Evolutionary conservation across 2,888 invertebrate species (phyloP).

Genomic region (Atherix ibis): DNA sequence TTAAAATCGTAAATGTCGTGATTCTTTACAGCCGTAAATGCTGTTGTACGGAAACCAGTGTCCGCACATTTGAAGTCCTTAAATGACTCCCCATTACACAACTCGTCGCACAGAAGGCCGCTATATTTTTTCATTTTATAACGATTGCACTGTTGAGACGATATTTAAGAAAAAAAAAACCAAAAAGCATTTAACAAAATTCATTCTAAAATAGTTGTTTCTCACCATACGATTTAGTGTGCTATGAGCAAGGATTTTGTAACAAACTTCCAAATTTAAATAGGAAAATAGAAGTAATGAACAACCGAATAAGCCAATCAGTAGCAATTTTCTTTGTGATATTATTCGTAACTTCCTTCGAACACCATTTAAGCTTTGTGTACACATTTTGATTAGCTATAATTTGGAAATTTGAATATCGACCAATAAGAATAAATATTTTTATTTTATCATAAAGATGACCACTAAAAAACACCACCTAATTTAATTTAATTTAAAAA

Average conservation of each 20-base stretch:
- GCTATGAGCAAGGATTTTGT: constrained; percentile 25
- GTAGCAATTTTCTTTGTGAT: constrained; percentile 21
- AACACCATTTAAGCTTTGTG: constrained; percentile 14
- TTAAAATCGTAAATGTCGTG: constrained; percentile 26
- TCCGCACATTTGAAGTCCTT: constrained; percentile 26
- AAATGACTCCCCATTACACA: constrained; percentile 22
- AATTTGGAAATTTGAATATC: too few species aligned
- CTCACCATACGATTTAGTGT: constrained; percentile 27
- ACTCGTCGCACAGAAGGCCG: constrained; percentile 26
- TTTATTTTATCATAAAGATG: too few species aligned
- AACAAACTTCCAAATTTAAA: constrained; percentile 27
- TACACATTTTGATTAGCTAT: not conserved
- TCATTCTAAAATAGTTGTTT: not conserved
- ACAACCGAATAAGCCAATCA: constrained; percentile 20
- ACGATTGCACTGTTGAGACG: constrained; percentile 27
- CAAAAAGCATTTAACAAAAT: constrained; percentile 2
- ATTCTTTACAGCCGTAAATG: constrained; percentile 28
- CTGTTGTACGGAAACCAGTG: constrained; percentile 25
- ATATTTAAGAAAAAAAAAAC: too few species aligned
- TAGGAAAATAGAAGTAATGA: constrained; percentile 25
- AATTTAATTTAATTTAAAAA: too few species aligned
- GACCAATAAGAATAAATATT: too few species aligned
- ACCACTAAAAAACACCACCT: too few species aligned
- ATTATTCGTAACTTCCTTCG: constrained; percentile 25
- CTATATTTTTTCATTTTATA: constrained; percentile 25